phyloP scores from a whole-genome alignment of 2,888 invertebrate species.

The Lasioglossum zephyrum region DNA sequence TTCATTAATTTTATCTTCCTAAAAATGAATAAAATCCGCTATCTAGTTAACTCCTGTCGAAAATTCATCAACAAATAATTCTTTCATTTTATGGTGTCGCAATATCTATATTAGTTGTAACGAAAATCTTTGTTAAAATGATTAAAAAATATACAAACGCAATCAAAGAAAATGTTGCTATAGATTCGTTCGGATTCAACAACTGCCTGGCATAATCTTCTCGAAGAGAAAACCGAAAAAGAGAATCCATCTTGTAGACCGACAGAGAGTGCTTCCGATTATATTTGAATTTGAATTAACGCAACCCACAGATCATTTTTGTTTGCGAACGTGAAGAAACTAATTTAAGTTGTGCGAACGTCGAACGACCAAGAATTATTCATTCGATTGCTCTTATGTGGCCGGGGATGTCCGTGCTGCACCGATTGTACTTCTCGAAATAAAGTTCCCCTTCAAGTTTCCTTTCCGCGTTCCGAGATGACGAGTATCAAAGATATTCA shows the following conservation, averaged over 20 bases:
- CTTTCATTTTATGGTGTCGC: too few relatives aligned
- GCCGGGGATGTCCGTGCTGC: neutral
- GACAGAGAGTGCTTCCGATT: neutral
- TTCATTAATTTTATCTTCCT: neutral
- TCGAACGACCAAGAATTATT: constrained; percentile 28
- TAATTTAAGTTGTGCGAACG: constrained; percentile 41
- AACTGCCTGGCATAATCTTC: neutral
- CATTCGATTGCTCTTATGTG: constrained; percentile 26
- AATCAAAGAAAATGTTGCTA: neutral
- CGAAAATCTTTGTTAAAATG: neutral
- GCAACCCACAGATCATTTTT: constrained; percentile 25
- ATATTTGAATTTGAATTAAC: constrained; percentile 30
- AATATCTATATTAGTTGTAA: too few relatives aligned
- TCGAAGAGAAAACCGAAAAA: neutral
- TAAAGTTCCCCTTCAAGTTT: constrained; percentile 19
- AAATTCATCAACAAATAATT: too few relatives aligned
- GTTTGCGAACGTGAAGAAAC: constrained; percentile 38
- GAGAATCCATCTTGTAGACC: neutral
- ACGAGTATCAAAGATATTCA: constrained; percentile 28
- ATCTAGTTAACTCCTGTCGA: too few relatives aligned
- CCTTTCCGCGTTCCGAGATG: neutral
- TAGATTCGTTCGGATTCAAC: neutral
- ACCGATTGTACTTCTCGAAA: neutral
- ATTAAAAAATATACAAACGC: neutral
- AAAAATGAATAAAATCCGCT: too few relatives aligned